Evolutionary conservation across 2,888 invertebrate species (phyloP), one percentile per base, ranked within the genome.

Genomic region (Sesia apiformis): DNA sequence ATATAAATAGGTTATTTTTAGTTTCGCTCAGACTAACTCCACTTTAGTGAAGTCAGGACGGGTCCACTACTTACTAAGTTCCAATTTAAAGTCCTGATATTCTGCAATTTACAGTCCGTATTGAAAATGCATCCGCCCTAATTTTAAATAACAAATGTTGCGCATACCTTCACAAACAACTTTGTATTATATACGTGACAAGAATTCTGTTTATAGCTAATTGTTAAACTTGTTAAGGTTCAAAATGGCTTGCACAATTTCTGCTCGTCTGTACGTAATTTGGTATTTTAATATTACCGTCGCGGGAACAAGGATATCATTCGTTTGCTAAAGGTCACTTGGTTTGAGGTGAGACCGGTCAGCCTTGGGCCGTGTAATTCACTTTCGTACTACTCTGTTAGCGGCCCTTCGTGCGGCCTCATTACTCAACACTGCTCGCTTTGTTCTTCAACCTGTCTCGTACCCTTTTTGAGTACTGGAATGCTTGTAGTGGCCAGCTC

Each of bases 271-370:
- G 50, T 7, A 39, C 23, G 50, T 65, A 71, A 72, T 71, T 77
- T 68, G 67, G 72, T 74, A 64, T 80, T 76, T 76, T 69, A 69
- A 76, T 78, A 75, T 72, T 68, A 67, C 69, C 73, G 66, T 58
- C 69, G 76, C 69, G 72, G 81, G 78, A 84, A 85, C 87, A 80
- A 86, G 87, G 87, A 87, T 87, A 84, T 84, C 78, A 77, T 76
- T 78, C 76, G 77, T 69, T 66, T 75, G 70, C 67, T 75, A 87
- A 89, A 89, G 89, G 88, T 87, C 84, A 84, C 79, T 80, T 74
- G 81, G 80, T 81, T 81, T 81, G 84, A 87, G 84, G 80, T 80
- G 82, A 82, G 82, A 88, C 88, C 80, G 81, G 88, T 84, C 88
- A 86, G 78, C 88, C 88, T 89, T 89, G 88, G 72, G 74, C 69